These are phyloP conservation scores for Leptinotarsa haldemani DNA, from an alignment of 2,888 invertebrate species.

Conservation along the genomic window DNA sequence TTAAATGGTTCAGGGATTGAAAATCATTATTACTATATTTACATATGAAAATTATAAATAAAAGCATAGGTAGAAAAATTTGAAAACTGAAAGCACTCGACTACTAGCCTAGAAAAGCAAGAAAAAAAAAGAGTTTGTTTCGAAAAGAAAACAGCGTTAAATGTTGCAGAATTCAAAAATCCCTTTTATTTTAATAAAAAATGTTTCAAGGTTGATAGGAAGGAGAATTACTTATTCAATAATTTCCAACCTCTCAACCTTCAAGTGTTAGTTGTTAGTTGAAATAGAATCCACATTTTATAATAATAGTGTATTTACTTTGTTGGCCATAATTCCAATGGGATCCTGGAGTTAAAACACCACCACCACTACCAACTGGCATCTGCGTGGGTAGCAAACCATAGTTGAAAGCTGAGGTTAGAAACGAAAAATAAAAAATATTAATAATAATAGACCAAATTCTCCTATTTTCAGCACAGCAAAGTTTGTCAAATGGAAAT, in stretches of 20 bases:
- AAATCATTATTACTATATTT: neutral
- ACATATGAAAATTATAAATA: neutral
- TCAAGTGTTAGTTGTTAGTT: slow-evolving; percentile 23
- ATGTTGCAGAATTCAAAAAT: no score
- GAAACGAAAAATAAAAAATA: slow-evolving; percentile 47
- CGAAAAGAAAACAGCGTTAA: no score
- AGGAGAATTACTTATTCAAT: neutral
- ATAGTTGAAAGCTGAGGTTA: slow-evolving; percentile 68
- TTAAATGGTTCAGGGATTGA: neutral
- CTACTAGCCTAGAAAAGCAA: neutral
- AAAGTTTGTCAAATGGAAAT: neutral
- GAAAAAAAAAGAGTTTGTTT: neutral
- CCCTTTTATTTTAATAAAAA: no score
- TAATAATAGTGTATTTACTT: slow-evolving; percentile 62
- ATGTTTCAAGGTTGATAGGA: no score
- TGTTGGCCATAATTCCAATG: slow-evolving; percentile 65
- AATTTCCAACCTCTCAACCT: neutral
- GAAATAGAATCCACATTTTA: slow-evolving; percentile 6
- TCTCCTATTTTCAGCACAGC: neutral
- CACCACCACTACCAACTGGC: slow-evolving; percentile 68
- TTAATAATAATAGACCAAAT: slow-evolving; percentile 29
- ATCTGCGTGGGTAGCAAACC: slow-evolving; percentile 66
- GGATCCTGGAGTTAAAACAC: slow-evolving; percentile 67
- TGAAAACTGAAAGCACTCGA: neutral
- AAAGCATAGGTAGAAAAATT: neutral